phyloP scores from a whole-genome alignment of 2,888 invertebrate species.

The Tenthredo mesomela region DNA sequence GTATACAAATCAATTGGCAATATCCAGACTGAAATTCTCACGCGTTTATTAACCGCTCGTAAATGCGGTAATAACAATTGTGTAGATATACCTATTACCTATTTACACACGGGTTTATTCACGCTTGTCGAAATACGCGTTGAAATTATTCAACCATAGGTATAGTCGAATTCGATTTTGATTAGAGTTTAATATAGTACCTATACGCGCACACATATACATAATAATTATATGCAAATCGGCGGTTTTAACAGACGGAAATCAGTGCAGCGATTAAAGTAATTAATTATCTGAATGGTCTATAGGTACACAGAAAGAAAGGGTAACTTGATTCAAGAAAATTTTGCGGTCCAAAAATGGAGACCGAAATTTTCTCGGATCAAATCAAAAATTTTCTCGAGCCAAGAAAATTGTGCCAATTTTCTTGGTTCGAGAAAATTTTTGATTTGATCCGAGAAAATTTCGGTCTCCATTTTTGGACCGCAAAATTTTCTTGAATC shows the following conservation, averaged over 20 bases:
- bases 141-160: neutral
- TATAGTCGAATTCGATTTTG: neutral
- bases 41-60: neutral
- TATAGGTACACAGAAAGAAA: too few relatives aligned
- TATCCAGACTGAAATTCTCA: neutral
- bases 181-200: neutral
- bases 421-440: too few relatives aligned
- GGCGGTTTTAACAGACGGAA: neutral
- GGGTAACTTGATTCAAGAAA: too few relatives aligned
- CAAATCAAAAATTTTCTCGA: too few relatives aligned
- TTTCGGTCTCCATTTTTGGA: too few relatives aligned
- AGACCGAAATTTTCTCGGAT: too few relatives aligned
- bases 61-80: neutral
- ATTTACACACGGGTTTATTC: neutral
- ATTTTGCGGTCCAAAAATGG: too few relatives aligned
- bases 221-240: neutral
- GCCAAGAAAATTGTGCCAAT: too few relatives aligned
- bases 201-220: too few relatives aligned
- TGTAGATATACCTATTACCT: neutral
- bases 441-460: too few relatives aligned
- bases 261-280: neutral
- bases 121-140: neutral
- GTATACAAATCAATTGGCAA: conserved; percentile 19
- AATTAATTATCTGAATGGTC: neutral
- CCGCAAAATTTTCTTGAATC: too few relatives aligned